Conservation (phyloP, 2,888 invertebrate species). For the Drosophila rubida region DNA sequence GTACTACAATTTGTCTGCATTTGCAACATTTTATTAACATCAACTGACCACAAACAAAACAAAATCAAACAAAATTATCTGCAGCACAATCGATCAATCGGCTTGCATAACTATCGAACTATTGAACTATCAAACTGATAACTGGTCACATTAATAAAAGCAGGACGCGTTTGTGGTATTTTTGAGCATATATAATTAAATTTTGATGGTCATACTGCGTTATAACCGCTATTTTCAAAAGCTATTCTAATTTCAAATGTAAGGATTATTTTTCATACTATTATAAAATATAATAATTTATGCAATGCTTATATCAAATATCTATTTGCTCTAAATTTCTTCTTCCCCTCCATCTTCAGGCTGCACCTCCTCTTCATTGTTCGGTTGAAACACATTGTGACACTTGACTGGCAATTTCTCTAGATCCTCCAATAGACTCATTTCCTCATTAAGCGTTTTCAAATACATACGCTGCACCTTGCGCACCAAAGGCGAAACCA, state of each 20-base stretch:
- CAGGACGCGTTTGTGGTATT: not conserved
- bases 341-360: not conserved
- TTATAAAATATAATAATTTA: not conserved
- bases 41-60: not conserved
- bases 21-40: not conserved
- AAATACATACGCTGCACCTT: conserved; percentile 77
- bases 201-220: conserved; percentile 22
- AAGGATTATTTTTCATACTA: conserved; percentile 8
- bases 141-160: not conserved
- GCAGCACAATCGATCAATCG: not conserved
- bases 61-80: not conserved
- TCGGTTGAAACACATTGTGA: conserved; percentile 63
- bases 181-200: not conserved
- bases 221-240: not conserved
- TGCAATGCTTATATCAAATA: not conserved
- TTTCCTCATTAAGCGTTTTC: conserved; percentile 74
- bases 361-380: not conserved
- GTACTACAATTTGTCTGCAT: too few relatives aligned
- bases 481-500: conserved; percentile 78
- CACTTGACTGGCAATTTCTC: conserved; percentile 70
- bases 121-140: not conserved
- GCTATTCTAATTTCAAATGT: conserved; percentile 3
- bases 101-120: not conserved
- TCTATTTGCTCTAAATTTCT: not conserved
- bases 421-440: conserved; percentile 77